Conservation (phyloP, 2,113 vertebrate genomes). For the Oreochromis aureus region DNA sequence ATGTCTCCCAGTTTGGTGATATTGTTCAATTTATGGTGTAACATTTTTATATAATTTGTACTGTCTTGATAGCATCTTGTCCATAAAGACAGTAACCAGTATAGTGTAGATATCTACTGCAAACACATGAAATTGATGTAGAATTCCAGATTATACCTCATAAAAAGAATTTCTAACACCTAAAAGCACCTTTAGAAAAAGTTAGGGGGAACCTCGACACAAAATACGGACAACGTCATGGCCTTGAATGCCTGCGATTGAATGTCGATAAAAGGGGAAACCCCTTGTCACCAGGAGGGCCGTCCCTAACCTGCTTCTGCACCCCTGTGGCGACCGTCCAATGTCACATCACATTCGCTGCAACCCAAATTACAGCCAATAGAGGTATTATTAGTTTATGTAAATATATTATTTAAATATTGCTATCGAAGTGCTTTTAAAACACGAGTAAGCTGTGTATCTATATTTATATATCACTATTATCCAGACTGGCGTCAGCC, state of each 20-base stretch:
- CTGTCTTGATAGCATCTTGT: neutral
- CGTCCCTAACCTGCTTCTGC: neutral
- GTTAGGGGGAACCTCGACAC: constrained; percentile 25
- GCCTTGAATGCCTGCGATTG: constrained; percentile 38
- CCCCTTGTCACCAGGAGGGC: constrained; percentile 9
- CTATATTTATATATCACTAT: neutral
- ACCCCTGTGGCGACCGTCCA: constrained; percentile 1
- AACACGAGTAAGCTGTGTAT: neutral
- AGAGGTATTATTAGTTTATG: neutral
- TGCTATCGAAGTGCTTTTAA: neutral
- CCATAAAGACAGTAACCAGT: neutral
- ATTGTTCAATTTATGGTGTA: neutral
- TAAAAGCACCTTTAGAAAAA: neutral
- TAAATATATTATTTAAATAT: neutral
- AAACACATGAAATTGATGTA: neutral
- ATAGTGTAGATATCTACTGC: neutral
- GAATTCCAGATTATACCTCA: neutral
- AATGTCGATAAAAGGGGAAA: constrained; percentile 46
- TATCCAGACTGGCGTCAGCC: neutral
- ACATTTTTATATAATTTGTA: neutral
- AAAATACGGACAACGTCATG: constrained; percentile 21
- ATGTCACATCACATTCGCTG: constrained; percentile 19
- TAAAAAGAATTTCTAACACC: neutral
- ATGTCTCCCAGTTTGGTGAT: neutral
- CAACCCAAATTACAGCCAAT: neutral